Evolutionary conservation across 2,888 invertebrate species (phyloP).

Genomic region (Nephrotoma flavescens): DNA sequence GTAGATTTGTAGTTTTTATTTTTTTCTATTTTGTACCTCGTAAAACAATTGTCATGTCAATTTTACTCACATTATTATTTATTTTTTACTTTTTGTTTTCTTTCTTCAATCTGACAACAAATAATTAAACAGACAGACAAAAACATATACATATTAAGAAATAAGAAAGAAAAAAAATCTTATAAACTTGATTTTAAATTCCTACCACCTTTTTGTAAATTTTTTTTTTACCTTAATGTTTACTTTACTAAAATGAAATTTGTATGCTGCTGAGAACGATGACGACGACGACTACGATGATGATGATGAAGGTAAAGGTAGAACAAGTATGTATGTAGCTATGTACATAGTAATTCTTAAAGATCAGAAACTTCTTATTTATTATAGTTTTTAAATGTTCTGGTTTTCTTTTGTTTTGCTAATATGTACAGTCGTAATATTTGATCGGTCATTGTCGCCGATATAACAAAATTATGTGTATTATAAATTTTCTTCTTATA

Average conservation of each 20-base stretch:
- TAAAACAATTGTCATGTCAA: background rate
- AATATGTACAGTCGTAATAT: background rate
- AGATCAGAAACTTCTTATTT: background rate
- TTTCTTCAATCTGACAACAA: background rate
- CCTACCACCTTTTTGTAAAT: background rate
- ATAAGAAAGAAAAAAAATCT: background rate
- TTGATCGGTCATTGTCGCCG: conserved; percentile 3
- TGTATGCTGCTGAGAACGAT: background rate
- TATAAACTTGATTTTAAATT: background rate
- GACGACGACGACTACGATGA: background rate
- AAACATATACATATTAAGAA: background rate
- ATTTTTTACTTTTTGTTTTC: background rate
- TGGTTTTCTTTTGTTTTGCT: background rate
- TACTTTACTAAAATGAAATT: background rate
- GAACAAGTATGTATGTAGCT: background rate
- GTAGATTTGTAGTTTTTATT: background rate
- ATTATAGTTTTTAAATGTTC: background rate
- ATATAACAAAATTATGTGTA: background rate
- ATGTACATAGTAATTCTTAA: background rate
- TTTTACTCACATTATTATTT: background rate
- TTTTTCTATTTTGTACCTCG: background rate
- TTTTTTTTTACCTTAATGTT: background rate
- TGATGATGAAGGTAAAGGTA: background rate
- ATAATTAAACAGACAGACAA: background rate
- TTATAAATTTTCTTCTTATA: background rate